Evolutionary conservation across 2,888 invertebrate genomes (phyloP), one percentile per base, ranked within the genome.

Genomic region (Melanargia galathea): DNA sequence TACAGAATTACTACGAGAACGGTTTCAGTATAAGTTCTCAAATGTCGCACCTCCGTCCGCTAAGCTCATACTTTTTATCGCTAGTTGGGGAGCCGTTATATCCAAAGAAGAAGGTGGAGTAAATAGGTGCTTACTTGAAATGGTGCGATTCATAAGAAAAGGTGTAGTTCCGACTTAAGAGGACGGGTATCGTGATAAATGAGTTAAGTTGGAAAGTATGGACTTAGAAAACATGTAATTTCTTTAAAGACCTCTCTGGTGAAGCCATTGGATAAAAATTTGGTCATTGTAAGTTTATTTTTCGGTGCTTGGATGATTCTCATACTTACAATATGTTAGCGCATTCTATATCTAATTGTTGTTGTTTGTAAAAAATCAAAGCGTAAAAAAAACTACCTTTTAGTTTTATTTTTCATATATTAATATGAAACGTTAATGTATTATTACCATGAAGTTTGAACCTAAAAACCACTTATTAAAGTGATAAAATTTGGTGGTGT

Each of bases 71-170:
- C 65, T 66, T 69, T 73, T 71, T 73, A 72, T 70, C 67, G 68
- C 64, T 65, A 68, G 63, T 67, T 51, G 66, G 71, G 72, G 71
- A 70, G 68, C 63, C 70, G 70, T 73, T 71, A 70, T 65, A 64
- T 69, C 65, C 67, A 70, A 67, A 45, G 56, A 57, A 57, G 56
- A 26, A 26, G 68, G 64, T 64, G 68, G 64, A 63, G 69, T 68
- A 71, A 71, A 71, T 70, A 71, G 72, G 70, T 70, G 67, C 72
- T 72, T 72, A 71, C 71, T 60, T 66, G 67, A 67, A 71, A 73
- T 70, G 66, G 68, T 62, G 67, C 68, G 71, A 68, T 73, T 70
- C 72, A 69, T 68, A 70, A 69, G 66, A 61, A 66, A 55, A 64
- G 60, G 70, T 67, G 67, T 62, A 60, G 60, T 70, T 65, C 55